Evolutionary conservation across 1,140 invertebrate genomes (phyloP), one percentile per base, ranked within the genome.

Genomic region (Apocrypta bakeri): DNA sequence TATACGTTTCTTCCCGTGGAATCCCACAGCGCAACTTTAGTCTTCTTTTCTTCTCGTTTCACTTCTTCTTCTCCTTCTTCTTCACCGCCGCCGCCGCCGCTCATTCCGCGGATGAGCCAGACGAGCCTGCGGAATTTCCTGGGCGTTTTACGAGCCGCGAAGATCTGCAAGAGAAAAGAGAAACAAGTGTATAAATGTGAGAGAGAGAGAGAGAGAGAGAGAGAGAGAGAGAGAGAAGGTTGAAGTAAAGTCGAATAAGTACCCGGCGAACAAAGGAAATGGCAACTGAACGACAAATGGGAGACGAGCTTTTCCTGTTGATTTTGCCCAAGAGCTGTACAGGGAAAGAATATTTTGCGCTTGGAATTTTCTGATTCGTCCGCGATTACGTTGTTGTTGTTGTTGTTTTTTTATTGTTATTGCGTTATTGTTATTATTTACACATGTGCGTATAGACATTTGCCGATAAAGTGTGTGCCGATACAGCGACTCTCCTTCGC

Each of bases 141-240:
- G 69, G 33, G 69, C 69, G 31, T 72, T 72, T 72, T 72, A 72
- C 69, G 31, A 72, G 33, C 69, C 29, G 69, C 37, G 69, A 72
- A 72, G 7, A 72, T 40, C 17, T 3, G 24, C 27, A 21, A 17
- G 69, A 40, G 69, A 17, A 72, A 2, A 9, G 21, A 21, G 69
- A 40, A 12, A 9, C n/a, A n/a, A n/a, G n/a, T n/a, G n/a, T n/a
- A n/a, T n/a, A n/a, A n/a, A n/a, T n/a, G n/a, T n/a, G 29, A 37
- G 2, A 2, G 14, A 17, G 66, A 33, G 14, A 17, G 24, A 48
- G 31, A 17, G 69, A 40, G 33, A 72, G 9, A 9, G 21, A 21
- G 69, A 40, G 31, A 40, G 4, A 2, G 17, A 21, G 68, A 33
- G 14, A 48, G 12, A 48, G 68, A 71, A 37, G 68, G 2, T 8